These are phyloP conservation scores for Heliconius melpomene DNA, from an alignment of 1,140 invertebrate genomes.

Conservation along the genomic window DNA sequence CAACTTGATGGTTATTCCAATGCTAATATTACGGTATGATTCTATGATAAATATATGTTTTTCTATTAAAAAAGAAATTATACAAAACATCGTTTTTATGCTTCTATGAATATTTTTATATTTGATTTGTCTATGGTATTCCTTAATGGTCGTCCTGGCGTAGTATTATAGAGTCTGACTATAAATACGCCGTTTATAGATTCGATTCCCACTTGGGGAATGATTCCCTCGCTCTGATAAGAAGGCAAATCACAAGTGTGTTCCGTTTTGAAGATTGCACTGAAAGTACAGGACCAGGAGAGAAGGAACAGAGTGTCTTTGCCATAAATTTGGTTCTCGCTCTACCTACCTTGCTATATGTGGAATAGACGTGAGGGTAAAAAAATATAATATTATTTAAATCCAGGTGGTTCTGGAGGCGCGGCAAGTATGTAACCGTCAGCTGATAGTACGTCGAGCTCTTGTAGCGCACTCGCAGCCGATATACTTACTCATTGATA, in stretches of 20 bases:
- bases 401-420: constrained; percentile 30
- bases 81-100: background rate
- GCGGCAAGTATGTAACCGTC: constrained; percentile 15
- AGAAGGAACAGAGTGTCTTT: background rate
- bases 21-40: constrained; percentile 7
- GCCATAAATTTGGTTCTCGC: background rate
- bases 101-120: background rate
- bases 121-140: too few relatives aligned
- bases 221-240: too few relatives aligned
- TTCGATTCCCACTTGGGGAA: too few relatives aligned
- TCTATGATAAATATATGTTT: background rate
- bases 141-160: too few relatives aligned
- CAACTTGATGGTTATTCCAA: background rate
- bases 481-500: constrained; percentile 35
- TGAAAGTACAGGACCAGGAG: too few relatives aligned
- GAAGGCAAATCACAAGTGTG: too few relatives aligned
- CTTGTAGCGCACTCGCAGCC: constrained; percentile 24
- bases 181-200: too few relatives aligned
- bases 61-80: background rate
- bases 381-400: background rate
- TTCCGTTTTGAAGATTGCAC: too few relatives aligned
- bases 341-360: background rate
- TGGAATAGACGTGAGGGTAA: background rate
- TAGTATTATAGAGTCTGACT: too few relatives aligned
- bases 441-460: constrained; percentile 25